Conservation (phyloP, 2,888 invertebrate species). For the Acanthococcus lagerstroemiae region DNA sequence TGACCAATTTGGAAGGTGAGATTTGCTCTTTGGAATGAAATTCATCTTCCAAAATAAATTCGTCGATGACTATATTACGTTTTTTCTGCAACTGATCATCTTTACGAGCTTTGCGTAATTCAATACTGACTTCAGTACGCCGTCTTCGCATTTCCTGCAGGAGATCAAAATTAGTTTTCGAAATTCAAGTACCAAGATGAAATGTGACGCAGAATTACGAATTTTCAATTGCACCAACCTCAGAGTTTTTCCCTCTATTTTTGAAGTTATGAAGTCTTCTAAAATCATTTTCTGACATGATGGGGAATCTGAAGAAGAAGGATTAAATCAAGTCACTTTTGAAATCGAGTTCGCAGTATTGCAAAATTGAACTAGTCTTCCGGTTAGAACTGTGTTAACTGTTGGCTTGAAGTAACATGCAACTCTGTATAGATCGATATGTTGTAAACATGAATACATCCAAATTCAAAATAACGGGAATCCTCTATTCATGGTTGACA, state of each 20-base stretch:
- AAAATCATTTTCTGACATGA: constrained; percentile 43
- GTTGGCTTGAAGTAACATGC: too few relatives aligned
- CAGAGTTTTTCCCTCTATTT: constrained; percentile 53
- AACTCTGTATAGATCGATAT: too few relatives aligned
- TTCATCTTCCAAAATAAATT: constrained; percentile 8
- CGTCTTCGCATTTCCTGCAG: constrained; percentile 66
- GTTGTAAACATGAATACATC: too few relatives aligned
- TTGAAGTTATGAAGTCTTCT: constrained; percentile 63
- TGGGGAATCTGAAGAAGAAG: not conserved
- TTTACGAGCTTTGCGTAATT: constrained; percentile 83
- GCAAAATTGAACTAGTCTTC: too few relatives aligned
- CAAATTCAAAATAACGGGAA: too few relatives aligned
- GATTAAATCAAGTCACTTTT: too few relatives aligned
- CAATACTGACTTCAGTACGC: constrained; percentile 78
- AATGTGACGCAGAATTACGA: too few relatives aligned
- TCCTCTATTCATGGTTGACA: too few relatives aligned
- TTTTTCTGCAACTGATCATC: constrained; percentile 89
- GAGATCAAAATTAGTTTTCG: constrained; percentile 4
- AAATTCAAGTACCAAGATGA: not conserved
- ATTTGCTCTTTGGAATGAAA: not conserved
- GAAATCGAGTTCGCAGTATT: too few relatives aligned
- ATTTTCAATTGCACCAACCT: not conserved
- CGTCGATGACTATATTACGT: constrained; percentile 56
- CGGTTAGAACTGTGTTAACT: too few relatives aligned
- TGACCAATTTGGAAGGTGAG: not conserved